phyloP scores from a whole-genome alignment of 2,797 vertebrate genomes.

The Lateolabrax maculatus region DNA sequence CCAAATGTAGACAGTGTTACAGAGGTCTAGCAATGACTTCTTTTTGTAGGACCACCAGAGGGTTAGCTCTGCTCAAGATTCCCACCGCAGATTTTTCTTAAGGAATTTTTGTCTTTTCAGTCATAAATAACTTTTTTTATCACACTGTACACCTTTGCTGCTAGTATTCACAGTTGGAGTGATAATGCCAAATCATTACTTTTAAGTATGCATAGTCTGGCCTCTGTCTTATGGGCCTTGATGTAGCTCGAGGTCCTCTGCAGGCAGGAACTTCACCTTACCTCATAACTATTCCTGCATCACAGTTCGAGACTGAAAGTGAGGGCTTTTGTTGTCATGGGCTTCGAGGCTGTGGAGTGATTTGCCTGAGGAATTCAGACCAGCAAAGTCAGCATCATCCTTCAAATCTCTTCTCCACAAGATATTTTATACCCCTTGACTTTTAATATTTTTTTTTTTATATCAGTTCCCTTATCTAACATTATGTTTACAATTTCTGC shows the following conservation, averaged over 20 bases:
- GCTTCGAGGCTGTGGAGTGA: conserved; percentile 30
- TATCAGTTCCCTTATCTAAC: conserved; percentile 10
- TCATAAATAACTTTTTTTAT: neutral
- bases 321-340: conserved; percentile 36
- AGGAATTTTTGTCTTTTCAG: neutral
- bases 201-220: conserved; percentile 3
- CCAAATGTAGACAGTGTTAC: neutral
- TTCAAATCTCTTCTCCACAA: conserved; percentile 12
- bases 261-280: neutral
- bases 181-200: conserved; percentile 8
- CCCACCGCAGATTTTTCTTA: neutral
- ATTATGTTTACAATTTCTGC: neutral
- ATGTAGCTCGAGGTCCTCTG: conserved; percentile 22
- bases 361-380: conserved; percentile 30
- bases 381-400: neutral
- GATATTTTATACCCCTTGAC: neutral
- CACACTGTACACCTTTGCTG: neutral
- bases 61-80: neutral
- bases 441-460: neutral
- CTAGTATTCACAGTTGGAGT: neutral
- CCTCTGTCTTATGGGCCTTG: neutral
- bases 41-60: neutral
- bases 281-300: conserved; percentile 25
- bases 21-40: neutral
- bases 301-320: neutral